These are phyloP conservation scores for Peribatodes rhomboidaria DNA, from an alignment of 2,888 invertebrate species.

Conservation along the genomic window DNA sequence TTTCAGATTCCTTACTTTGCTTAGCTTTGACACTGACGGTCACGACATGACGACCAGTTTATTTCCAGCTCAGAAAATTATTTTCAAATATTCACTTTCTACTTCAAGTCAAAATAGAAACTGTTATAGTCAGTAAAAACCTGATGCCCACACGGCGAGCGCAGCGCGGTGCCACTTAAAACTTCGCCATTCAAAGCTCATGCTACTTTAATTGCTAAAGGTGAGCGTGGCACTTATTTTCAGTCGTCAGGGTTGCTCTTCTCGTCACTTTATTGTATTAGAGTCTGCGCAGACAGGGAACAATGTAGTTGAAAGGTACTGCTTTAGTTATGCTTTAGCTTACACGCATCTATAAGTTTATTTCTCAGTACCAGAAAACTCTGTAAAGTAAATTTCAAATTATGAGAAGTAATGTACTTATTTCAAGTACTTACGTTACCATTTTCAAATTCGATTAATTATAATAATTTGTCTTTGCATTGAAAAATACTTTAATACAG, in stretches of 20 bases:
- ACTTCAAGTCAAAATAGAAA: no score
- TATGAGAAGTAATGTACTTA: no score
- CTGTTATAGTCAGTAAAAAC: background rate
- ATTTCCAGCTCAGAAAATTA: background rate
- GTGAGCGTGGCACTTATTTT: slow-evolving; percentile 5
- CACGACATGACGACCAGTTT: background rate
- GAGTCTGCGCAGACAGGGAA: background rate
- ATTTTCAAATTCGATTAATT: no score
- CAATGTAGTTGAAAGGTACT: background rate
- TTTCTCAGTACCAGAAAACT: no score
- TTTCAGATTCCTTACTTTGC: slow-evolving; percentile 7
- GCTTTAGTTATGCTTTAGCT: background rate
- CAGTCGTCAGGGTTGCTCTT: slow-evolving; percentile 21
- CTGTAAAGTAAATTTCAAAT: no score
- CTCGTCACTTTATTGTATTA: slow-evolving; percentile 7
- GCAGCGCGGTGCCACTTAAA: slow-evolving; percentile 12
- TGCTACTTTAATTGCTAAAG: slow-evolving; percentile 8
- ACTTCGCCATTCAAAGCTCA: slow-evolving; percentile 7
- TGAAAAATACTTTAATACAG: no score
- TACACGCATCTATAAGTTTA: no score
- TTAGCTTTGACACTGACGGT: background rate
- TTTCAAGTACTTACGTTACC: no score
- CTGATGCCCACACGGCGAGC: background rate
- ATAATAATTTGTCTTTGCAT: no score
- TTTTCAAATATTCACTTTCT: no score